phyloP scores from a whole-genome alignment of 2,888 invertebrate genomes.

The Clitarchus hookeri region DNA sequence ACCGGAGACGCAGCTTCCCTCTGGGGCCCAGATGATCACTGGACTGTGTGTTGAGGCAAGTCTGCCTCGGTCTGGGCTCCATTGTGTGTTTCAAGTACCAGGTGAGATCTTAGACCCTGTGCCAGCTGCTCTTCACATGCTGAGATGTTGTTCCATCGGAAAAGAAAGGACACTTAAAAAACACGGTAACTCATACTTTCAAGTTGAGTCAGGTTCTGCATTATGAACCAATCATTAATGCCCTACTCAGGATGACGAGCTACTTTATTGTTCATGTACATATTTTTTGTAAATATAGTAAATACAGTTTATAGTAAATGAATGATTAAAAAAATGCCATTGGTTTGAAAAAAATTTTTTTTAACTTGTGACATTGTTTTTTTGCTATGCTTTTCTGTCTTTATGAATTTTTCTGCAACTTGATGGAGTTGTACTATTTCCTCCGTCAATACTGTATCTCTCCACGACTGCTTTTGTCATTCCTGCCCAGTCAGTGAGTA shows the following conservation, averaged over 20 bases:
- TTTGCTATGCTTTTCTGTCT: not conserved
- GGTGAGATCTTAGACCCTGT: slow-evolving; percentile 6
- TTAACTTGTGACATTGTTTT: not conserved
- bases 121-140: not conserved
- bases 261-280: not conserved
- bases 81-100: not conserved
- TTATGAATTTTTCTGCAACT: not conserved
- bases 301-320: not conserved
- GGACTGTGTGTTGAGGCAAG: slow-evolving; percentile 23
- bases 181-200: not conserved
- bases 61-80: not conserved
- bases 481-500: too few species aligned
- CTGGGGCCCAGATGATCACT: slow-evolving; percentile 47
- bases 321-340: too few species aligned
- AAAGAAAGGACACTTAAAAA: not conserved
- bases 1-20: slow-evolving; percentile 64
- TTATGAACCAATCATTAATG: not conserved
- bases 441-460: too few species aligned
- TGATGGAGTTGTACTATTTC: too few species aligned
- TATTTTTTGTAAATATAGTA: not conserved
- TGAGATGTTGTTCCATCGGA: not conserved
- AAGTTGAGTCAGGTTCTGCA: not conserved
- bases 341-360: not conserved
- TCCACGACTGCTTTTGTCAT: too few species aligned
- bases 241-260: not conserved